Conservation (phyloP, 2,113 vertebrate species). For the Anhinga anhinga region DNA sequence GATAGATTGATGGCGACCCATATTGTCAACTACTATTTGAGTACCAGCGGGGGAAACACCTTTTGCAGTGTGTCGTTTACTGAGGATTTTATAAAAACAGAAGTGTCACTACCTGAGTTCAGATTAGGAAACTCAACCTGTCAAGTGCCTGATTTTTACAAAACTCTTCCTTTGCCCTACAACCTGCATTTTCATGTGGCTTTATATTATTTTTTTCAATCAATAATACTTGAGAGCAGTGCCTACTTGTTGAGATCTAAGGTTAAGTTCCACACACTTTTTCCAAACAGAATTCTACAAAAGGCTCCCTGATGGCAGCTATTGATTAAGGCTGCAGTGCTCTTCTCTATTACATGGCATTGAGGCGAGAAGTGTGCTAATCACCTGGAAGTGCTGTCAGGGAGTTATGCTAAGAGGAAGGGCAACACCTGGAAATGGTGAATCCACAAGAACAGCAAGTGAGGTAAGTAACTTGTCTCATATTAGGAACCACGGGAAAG, state of each 20-base stretch:
- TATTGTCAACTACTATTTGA: not conserved
- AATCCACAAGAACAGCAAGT: not conserved
- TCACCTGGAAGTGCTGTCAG: not conserved
- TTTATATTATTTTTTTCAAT: conserved; percentile 32
- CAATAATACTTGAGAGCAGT: not conserved
- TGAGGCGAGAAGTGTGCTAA: not conserved
- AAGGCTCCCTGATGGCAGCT: conserved; percentile 2
- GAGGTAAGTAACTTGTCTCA: not conserved
- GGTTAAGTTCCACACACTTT: not conserved
- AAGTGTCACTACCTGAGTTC: not conserved
- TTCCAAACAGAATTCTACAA: not conserved
- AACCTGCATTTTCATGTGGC: conserved; percentile 10
- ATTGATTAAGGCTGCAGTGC: not conserved
- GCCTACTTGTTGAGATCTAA: not conserved
- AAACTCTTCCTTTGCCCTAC: not conserved
- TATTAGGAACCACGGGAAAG: not conserved
- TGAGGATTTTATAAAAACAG: not conserved
- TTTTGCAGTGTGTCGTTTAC: not conserved
- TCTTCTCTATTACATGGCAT: not conserved
- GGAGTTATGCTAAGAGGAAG: not conserved
- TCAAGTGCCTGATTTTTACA: not conserved
- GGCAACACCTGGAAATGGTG: not conserved
- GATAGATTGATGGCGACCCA: not conserved
- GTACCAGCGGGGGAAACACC: not conserved
- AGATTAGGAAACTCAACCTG: not conserved